Base-by-base conservation (phyloP, 2,113 vertebrate genomes). In the Rutilus rutilus region DNA sequence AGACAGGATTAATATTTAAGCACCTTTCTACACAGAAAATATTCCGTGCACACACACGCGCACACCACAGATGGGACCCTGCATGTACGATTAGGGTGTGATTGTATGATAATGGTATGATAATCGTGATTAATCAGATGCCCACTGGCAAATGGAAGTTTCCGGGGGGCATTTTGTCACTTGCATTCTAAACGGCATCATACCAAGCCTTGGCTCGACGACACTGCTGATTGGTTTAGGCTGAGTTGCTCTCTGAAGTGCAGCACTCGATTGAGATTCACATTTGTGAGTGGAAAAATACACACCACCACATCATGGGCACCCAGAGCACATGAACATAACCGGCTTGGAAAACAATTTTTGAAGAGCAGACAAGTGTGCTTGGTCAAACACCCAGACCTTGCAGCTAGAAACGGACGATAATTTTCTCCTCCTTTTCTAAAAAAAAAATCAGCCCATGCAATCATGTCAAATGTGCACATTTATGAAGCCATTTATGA, bases 91-190 rank as follows among this genome's bases (percentile, higher is more conserved):
- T 96, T 96, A 95, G 94, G 80, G 96, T 95, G 92, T 96, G 96
- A 97, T 96, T 94, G 95, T 95, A 96, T 96, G 96, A 96, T 96
- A 96, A 97, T 96, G 85, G 89, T 96, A 97, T 96, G 96, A 95
- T 96, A 96, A 97, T 97, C 94, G 92, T 89, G 94, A 96, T 96
- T 96, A 96, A 96, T 96, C 95, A 96, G 94, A 96, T 95, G 93
- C 93, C 93, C 93, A 93, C 91, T 84, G 93, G 95, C 94, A 96
- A 96, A 95, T 90, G 94, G 92, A 96, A 94, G 91, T 93, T 93
- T 95, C 92, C 93, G 83, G 78, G 83, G 94, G 94, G 93, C 93
- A 95, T 95, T 94, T 93, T 96, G 96, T 96, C 95, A 96, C 95
- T 94, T 95, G 95, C 95, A 96, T 96, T 96, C 95, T 96, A 95